These are phyloP conservation scores for Aldrovandia affinis DNA, from an alignment of 2,797 vertebrate species.

Conservation along the genomic window DNA sequence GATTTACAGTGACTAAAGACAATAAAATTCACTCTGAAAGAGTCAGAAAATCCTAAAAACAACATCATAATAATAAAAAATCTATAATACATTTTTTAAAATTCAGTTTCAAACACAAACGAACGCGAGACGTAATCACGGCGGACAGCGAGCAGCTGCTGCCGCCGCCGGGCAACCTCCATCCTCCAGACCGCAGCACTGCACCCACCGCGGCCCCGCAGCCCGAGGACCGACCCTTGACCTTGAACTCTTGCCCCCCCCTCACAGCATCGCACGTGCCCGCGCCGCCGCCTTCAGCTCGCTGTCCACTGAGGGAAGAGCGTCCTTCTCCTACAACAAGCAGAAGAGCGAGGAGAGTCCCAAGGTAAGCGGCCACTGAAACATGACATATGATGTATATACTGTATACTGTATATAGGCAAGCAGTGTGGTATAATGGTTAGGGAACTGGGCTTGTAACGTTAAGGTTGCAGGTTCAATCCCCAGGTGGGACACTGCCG, in stretches of 20 bases:
- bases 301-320: slow-evolving; percentile 85
- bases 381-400: no score
- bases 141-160: slow-evolving; percentile 40
- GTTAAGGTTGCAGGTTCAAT: no score
- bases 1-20: not conserved
- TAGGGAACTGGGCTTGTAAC: no score
- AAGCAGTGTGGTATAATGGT: no score
- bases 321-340: slow-evolving; percentile 90
- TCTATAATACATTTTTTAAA: no score
- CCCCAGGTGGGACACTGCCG: no score
- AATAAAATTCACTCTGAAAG: not conserved
- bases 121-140: slow-evolving; percentile 39
- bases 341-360: slow-evolving; percentile 93
- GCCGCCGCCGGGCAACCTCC: slow-evolving; percentile 16
- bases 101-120: slow-evolving; percentile 3
- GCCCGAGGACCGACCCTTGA: slow-evolving; percentile 17
- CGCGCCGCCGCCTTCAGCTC: slow-evolving; percentile 83
- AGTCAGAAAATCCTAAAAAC: not conserved
- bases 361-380: slow-evolving; percentile 80
- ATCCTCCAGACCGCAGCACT: slow-evolving; percentile 35
- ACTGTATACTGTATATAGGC: no score
- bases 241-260: slow-evolving; percentile 18
- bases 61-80: no score
- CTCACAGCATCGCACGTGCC: slow-evolving; percentile 80
- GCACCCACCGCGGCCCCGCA: slow-evolving; percentile 39